phyloP scores from a whole-genome alignment of 2,797 vertebrate genomes.

The Eleutherodactylus coqui region DNA sequence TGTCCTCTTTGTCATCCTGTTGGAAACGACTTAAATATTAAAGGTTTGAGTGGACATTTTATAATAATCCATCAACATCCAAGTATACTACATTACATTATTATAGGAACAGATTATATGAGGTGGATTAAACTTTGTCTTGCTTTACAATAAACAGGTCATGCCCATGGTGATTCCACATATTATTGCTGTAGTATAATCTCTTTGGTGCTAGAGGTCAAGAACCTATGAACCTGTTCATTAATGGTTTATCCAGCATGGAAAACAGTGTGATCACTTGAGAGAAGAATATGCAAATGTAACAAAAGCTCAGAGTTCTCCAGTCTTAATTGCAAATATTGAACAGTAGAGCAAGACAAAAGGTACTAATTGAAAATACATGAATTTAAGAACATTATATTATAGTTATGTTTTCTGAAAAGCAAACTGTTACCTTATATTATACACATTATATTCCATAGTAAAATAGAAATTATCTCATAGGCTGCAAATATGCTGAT shows the following conservation, averaged over 20 bases:
- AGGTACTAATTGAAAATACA: constrained; percentile 8
- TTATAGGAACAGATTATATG: neutral
- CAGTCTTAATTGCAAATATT: constrained; percentile 59
- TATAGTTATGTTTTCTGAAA: neutral
- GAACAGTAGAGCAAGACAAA: constrained; percentile 74
- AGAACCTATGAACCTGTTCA: constrained; percentile 5
- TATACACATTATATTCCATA: neutral
- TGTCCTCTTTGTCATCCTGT: too few relatives aligned
- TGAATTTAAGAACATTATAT: neutral
- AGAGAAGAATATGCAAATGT: neutral
- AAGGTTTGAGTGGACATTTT: neutral
- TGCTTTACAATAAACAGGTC: constrained; percentile 20
- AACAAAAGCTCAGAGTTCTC: constrained; percentile 57
- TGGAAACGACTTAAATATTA: neutral
- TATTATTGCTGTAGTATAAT: constrained; percentile 55
- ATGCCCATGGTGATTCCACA: constrained; percentile 34
- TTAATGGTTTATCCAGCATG: constrained; percentile 50
- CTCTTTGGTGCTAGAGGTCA: constrained; percentile 44
- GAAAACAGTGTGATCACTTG: neutral
- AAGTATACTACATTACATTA: neutral
- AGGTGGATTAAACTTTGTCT: neutral
- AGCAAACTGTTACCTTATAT: constrained; percentile 8
- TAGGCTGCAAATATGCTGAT: neutral
- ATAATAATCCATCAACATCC: neutral
- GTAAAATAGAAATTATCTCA: constrained; percentile 27